A percentile compares a stretch with the other conserved stretches of the same genome.
Conservation (phyloP, 1,140 invertebrate species). For the Drosophila bipectinata region DNA sequence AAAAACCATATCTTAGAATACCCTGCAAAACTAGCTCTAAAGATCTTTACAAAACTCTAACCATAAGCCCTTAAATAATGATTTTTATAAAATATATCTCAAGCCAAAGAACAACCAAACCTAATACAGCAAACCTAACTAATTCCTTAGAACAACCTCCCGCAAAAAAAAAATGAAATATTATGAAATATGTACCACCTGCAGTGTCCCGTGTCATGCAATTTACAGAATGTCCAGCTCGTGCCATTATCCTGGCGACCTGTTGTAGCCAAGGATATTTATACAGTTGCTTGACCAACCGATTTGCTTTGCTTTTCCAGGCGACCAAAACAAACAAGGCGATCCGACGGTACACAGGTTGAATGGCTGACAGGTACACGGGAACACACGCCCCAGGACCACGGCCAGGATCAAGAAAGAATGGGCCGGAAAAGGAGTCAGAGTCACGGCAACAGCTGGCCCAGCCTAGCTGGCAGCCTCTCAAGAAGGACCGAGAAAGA, state of each 20-base stretch:
- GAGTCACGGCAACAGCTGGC: slow-evolving; percentile 28
- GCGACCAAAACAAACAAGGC: slow-evolving; percentile 44
- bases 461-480: slow-evolving; percentile 6
- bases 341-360: not conserved
- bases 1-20: no score
- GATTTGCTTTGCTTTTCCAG: slow-evolving; percentile 69
- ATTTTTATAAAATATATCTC: not conserved
- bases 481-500: not conserved
- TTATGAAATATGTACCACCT: slow-evolving; percentile 15
- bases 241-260: slow-evolving; percentile 12
- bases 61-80: no score
- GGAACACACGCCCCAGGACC: slow-evolving; percentile 15
- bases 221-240: slow-evolving; percentile 7
- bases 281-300: slow-evolving; percentile 52
- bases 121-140: not conserved
- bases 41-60: no score
- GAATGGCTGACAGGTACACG: slow-evolving; percentile 29
- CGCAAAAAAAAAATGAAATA: not conserved
- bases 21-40: no score
- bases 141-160: not conserved
- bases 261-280: slow-evolving; percentile 16
- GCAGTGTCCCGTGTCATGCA: slow-evolving; percentile 4
- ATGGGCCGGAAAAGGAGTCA: slow-evolving; percentile 2
- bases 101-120: not conserved
- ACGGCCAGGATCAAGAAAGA: slow-evolving; percentile 28